Base-by-base conservation (phyloP, 1,140 invertebrate species). In the Drosophila orena region DNA sequence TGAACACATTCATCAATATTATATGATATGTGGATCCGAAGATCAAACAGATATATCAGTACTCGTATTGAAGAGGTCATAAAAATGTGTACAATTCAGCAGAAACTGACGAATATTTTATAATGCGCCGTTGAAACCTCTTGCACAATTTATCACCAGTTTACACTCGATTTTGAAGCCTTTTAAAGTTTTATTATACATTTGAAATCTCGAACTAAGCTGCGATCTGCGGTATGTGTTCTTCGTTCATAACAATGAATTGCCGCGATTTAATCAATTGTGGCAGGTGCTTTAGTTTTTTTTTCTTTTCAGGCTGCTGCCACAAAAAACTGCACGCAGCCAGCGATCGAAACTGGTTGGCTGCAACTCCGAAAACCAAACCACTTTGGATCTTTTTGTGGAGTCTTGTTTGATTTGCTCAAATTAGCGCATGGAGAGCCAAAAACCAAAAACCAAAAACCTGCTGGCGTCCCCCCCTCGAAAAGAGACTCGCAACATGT, bases 201-300 rank as follows among this genome's bases (percentile, higher is more conserved):
- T 30, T 30, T 30, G 7, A 10, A 30, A 30, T 30, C 30, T 30
- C 2, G 10, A 30, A 17, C 38, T 37, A 5, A 27, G 30, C 44
- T n/a, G 27, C 34, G 20, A 35, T 66, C 47, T 24, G 46, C n/a
- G 38, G 35, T 52, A 64, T 59, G 59, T 34, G 38, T 68, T 65
- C 57, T 61, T 69, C 66, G 77, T 50, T 79, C 59, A 77, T 59
- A 83, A 79, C 88, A 88, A 83, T 89, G 86, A 88, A 89, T 88
- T 79, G 84, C 79, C 49, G 62, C 69, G 83, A 88, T 89, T 83
- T 88, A 83, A 89, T 88, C 84, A 88, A 88, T 89, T 88, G 76
- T 89, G 86, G 83, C 83, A 88, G 83, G 83, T 88, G 83, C 83
- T 89, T 88, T 24, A 20, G 20, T 49, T 49, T 69, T 49, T 49